Base-by-base conservation (phyloP, 2,113 vertebrate genomes). In the Hylia prasina region DNA sequence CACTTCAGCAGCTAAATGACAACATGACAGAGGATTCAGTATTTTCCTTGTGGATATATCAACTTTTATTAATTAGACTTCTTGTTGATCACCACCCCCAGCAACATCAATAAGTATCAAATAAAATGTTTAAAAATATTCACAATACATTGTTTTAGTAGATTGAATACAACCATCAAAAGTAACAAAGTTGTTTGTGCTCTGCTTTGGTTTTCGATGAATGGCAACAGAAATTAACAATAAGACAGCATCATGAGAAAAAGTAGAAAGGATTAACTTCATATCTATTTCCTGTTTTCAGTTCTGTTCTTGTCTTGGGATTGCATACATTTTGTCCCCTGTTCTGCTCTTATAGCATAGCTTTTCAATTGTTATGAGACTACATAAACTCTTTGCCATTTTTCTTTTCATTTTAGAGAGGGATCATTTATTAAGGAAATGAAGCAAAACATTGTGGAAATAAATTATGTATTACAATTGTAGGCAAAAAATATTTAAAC, bases 401-500 rank as follows among this genome's bases (percentile, higher is more conserved):
- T 81, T 80, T 87, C 16, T 48, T 87, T 81, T 65, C 4, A 76
- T 91, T 97, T 84, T 89, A 82, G 40, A 90, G 13, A 54, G 30
- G 13, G 54, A 81, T 69, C 8, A n/a, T 58, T 96, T 93, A 87
- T 90, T 70, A 90, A 96, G 81, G 20, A 85, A 73, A 87, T 83
- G 2, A 89, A 81, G 85, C 53, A 56, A 64, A 54, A 33, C 45
- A 47, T 8, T 31, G 12, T 19, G 75, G 33, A 85, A 91, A 39
- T 77, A 42, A 65, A 89, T 45, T 87, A 23, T 48, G 21, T 42
- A 22, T 73, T 87, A 33, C 25, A 76, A 51, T 70, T 94, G 17
- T 5, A 21, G 40, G n/a, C 71, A 25, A 82, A 83, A 93, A 69
- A 78, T 4, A 61, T 85, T 63, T 94, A 92, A 82, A 75, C 25